These are phyloP conservation scores for Camponotus floridanus DNA, from an alignment of 1,140 invertebrate genomes.

Conservation along the genomic window DNA sequence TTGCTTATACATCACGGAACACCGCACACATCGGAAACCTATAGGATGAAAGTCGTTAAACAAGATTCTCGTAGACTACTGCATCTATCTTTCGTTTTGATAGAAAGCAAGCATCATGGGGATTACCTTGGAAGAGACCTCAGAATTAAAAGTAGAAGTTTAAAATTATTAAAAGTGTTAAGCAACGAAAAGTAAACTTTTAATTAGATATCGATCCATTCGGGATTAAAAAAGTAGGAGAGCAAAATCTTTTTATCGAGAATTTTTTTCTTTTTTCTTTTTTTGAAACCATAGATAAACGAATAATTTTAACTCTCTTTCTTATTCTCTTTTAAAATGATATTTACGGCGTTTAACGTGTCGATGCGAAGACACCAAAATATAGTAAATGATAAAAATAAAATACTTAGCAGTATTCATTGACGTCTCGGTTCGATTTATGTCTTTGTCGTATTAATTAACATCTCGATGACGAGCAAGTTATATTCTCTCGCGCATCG, in stretches of 20 bases:
- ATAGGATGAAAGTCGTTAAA: slow-evolving; percentile 39
- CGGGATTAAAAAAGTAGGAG: too few species aligned
- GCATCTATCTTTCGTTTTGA: background rate
- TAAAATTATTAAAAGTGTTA: background rate
- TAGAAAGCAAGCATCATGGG: slow-evolving; percentile 1
- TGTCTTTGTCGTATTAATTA: slow-evolving; percentile 52
- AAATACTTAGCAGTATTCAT: slow-evolving; percentile 10
- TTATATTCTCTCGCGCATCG: slow-evolving; percentile 2
- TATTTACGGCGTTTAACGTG: slow-evolving; percentile 8
- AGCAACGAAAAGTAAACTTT: background rate
- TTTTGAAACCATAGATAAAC: background rate
- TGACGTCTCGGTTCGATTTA: slow-evolving; percentile 5
- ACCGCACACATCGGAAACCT: background rate
- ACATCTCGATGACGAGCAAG: slow-evolving; percentile 27
- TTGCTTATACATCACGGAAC: too few species aligned
- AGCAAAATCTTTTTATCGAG: background rate
- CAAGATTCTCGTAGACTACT: slow-evolving; percentile 3
- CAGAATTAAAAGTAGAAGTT: background rate
- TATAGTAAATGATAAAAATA: slow-evolving; percentile 44
- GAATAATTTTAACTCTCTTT: background rate
- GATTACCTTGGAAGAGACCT: background rate
- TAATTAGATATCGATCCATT: background rate
- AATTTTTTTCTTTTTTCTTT: background rate
- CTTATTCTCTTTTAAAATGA: background rate
- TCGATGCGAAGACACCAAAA: background rate